Percentiles rank a stretch among this genome's conserved stretches.
Conservation (phyloP, 2,888 invertebrate genomes). For the Carcina quercana region DNA sequence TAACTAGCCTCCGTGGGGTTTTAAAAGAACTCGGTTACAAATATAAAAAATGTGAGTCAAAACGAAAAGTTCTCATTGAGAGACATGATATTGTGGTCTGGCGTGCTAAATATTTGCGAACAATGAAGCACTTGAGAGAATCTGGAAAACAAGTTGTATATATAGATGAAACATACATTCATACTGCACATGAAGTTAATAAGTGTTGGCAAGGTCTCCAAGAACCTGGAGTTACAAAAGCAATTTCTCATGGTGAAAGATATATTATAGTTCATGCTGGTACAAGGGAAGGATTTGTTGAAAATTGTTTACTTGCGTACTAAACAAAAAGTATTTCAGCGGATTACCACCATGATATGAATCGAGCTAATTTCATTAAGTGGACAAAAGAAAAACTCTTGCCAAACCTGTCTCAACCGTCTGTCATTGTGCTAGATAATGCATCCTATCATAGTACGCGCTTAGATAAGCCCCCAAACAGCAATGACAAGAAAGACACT, state of each 20-base stretch:
- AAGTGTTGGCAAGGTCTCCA: slow-evolving; percentile 21
- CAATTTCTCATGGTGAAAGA: slow-evolving; percentile 1
- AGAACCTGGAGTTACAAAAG: background rate
- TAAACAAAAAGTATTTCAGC: background rate
- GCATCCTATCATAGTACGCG: slow-evolving; percentile 7
- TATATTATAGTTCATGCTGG: slow-evolving; percentile 9
- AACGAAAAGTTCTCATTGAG: no score
- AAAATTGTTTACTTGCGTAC: background rate
- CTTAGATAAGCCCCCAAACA: slow-evolving; percentile 9
- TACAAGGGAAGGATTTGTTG: slow-evolving; percentile 6
- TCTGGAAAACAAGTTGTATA: no score
- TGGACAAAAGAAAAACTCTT: slow-evolving; percentile 12
- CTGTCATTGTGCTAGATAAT: slow-evolving; percentile 9
- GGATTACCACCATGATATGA: slow-evolving; percentile 13
- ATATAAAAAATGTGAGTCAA: no score
- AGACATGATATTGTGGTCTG: no score
- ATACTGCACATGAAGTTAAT: slow-evolving; percentile 16
- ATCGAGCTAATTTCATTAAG: slow-evolving; percentile 12
- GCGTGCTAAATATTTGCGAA: no score
- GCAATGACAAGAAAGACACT: no score
- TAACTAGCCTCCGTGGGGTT: no score
- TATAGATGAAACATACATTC: slow-evolving; percentile 25
- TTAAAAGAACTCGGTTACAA: no score
- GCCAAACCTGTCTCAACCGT: slow-evolving; percentile 10
- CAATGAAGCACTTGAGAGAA: no score